Percentiles rank a stretch among this genome's conserved stretches.
Conservation (phyloP, 2,113 vertebrate species). For the Hystrix brachyura region DNA sequence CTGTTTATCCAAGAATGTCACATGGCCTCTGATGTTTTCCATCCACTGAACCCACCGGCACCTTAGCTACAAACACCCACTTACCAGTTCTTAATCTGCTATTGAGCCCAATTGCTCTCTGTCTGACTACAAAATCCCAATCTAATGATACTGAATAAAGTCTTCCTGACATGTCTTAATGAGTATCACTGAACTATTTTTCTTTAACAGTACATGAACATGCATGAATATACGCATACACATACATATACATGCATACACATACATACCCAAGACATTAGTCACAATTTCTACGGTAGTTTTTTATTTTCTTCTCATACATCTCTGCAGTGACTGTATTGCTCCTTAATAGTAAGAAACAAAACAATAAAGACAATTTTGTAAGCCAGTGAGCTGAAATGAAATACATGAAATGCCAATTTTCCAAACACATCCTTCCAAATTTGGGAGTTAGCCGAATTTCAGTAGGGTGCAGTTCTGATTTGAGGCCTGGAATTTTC, state of each 20-base stretch:
- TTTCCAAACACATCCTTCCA: background rate
- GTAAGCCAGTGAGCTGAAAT: background rate
- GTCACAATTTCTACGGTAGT: background rate
- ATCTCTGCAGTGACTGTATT: background rate
- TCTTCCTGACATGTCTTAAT: background rate
- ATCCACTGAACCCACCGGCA: background rate
- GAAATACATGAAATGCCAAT: background rate
- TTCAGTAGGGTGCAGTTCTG: background rate
- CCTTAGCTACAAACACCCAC: background rate
- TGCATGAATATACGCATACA: background rate
- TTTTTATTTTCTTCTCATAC: slow-evolving; percentile 5
- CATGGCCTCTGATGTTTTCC: background rate
- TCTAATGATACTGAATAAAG: background rate
- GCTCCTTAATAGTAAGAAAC: background rate
- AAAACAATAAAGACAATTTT: background rate
- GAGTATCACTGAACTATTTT: background rate
- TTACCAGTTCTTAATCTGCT: background rate
- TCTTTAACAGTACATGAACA: background rate
- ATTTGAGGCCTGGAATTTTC: background rate
- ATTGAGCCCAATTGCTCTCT: background rate
- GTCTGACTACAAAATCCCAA: background rate
- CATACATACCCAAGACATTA: background rate
- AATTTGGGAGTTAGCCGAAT: background rate
- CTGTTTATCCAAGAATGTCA: background rate
- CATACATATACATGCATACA: background rate